phyloP scores from a whole-genome alignment of 2,888 invertebrate genomes.

The Eurois occulta region DNA sequence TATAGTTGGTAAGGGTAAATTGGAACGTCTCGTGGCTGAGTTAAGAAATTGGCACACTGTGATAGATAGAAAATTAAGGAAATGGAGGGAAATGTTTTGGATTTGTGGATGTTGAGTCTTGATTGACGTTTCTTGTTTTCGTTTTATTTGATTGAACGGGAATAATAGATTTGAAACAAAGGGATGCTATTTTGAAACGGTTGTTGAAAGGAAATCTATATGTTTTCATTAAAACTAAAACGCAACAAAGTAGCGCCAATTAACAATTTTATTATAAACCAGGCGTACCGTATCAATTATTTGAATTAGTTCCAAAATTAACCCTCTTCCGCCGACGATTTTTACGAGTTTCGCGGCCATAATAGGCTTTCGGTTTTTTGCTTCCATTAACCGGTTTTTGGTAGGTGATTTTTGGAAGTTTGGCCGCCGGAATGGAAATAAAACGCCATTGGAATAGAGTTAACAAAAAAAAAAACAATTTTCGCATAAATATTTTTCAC shows the following conservation, averaged over 20 bases:
- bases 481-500: neutral
- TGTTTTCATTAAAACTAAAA: conserved; percentile 1
- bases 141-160: conserved; percentile 9
- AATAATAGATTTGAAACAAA: conserved; percentile 15
- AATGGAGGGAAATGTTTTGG: conserved; percentile 22
- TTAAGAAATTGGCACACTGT: conserved; percentile 49
- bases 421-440: neutral
- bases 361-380: conserved; percentile 21
- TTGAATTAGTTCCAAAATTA: conserved; percentile 38
- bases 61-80: conserved; percentile 44
- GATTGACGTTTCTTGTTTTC: conserved; percentile 33
- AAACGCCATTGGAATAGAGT: neutral
- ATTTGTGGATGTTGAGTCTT: conserved; percentile 21
- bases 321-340: conserved; percentile 23
- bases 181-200: neutral
- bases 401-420: too few species aligned
- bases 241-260: neutral
- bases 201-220: neutral
- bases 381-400: neutral
- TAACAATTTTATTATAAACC: too few species aligned
- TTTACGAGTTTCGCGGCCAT: conserved; percentile 34
- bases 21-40: conserved; percentile 64
- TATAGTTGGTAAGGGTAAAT: conserved; percentile 76
- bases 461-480: neutral
- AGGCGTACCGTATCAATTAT: conserved; percentile 14